Percentiles rank a stretch among this genome's conserved stretches.
Evolutionary conservation across 1,140 invertebrate genomes (phyloP).

Genomic region (Centruroides sculpturatus): DNA sequence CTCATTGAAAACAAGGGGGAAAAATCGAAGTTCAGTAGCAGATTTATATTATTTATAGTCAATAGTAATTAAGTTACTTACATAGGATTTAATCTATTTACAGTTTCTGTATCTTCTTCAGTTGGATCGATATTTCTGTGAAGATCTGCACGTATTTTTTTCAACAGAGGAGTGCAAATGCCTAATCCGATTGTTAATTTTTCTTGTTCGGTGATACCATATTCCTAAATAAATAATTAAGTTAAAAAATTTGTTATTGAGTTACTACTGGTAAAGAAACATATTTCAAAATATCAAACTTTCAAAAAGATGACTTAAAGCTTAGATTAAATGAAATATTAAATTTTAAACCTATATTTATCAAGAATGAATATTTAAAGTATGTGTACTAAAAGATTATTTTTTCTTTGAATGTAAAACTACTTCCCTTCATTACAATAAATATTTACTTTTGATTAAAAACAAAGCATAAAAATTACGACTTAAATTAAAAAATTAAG

Average conservation of each 20-base stretch:
- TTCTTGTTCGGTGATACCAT: slow-evolving; percentile 87
- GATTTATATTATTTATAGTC: neutral
- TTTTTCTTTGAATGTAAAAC: too few species aligned
- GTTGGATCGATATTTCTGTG: slow-evolving; percentile 66
- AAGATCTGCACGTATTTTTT: slow-evolving; percentile 90
- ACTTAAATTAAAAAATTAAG: neutral
- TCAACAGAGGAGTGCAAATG: slow-evolving; percentile 88
- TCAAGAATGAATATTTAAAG: too few species aligned
- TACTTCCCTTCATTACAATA: too few species aligned
- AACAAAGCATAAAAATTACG: neutral
- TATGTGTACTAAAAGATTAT: too few species aligned
- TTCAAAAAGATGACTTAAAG: too few species aligned
- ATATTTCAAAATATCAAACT: neutral
- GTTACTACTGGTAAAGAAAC: neutral
- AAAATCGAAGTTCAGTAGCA: too few species aligned
- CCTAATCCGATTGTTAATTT: slow-evolving; percentile 94
- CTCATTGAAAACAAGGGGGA: too few species aligned
- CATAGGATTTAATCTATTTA: slow-evolving; percentile 90
- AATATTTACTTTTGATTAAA: too few species aligned
- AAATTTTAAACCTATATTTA: too few species aligned
- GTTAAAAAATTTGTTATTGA: too few species aligned
- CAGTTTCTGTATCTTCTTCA: slow-evolving; percentile 48
- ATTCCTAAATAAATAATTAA: slow-evolving; percentile 51
- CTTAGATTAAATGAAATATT: too few species aligned
- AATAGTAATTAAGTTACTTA: slow-evolving; percentile 23